Base-by-base conservation (phyloP, 2,888 invertebrate species). In the Lochmaea crataegi region DNA sequence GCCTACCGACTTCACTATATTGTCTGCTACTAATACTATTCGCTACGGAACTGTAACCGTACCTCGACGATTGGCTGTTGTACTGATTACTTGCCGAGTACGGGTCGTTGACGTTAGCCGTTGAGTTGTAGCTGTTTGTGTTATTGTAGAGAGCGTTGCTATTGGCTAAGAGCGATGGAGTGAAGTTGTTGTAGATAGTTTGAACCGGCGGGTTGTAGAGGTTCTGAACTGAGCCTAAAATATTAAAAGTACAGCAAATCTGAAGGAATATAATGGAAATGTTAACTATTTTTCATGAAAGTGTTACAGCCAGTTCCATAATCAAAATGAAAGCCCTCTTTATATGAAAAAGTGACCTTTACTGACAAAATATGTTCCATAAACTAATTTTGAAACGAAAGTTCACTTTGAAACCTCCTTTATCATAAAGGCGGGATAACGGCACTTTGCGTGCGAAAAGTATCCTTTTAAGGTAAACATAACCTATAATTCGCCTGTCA, bases 1-100 rank as follows among this genome's bases (percentile, higher is more conserved):
- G 69, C 16, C 67, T 69, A 6, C 38, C 60, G 0, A 82, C 80
- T 68, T 82, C 83, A 70, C 77, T 69, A 63, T 77, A 79, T 26
- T 71, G 70, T 51, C 65, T 67, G 60, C 80, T 77, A 48, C 81
- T 80, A 14, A 79, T 77, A 68, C 80, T 80, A 51, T 76, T 66
- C 2, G 77, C 77, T n/a, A 72, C 75, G 32, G 74, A 76, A 65
- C 76, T 75, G 68, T 77, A 78, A n/a, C 64, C 64, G 12, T 72
- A 68, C 18, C 42, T 42, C n/a, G 51, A 12, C 5, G 68, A 57
- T 57, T 68, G 72, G 16, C 57, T 72, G 5, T 61, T 64, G 45
- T 67, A 57, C 12, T 66, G 42, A 51, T 65, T 66, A 11, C 58
- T 57, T 32, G 57, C 42, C 4, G 70, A 64, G 16, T 64, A 70